Percentiles rank a stretch among this genome's conserved stretches.
Conservation (phyloP, 2,113 vertebrate genomes). For the Percopsis transmontana region DNA sequence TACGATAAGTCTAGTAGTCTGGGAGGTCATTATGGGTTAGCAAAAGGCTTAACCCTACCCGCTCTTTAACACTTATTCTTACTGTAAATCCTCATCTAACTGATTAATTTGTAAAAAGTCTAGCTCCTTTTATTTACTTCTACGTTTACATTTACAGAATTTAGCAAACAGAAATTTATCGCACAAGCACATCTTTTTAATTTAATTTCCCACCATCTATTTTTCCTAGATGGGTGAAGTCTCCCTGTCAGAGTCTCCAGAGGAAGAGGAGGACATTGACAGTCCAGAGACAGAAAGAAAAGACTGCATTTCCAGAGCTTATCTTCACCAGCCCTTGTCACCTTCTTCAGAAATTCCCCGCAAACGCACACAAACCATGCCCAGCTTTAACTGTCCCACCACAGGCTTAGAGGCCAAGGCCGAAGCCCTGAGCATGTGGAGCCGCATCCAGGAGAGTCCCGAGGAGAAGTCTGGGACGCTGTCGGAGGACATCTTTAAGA, state of each 20-base stretch:
- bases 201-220: background rate
- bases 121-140: too few species aligned
- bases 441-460: slow-evolving; percentile 46
- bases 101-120: too few species aligned
- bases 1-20: too few species aligned
- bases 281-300: slow-evolving; percentile 47
- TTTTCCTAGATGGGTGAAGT: slow-evolving; percentile 59
- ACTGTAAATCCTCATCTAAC: too few species aligned
- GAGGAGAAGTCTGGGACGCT: slow-evolving; percentile 82
- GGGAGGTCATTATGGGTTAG: too few species aligned
- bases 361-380: slow-evolving; percentile 93
- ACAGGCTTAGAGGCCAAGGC: slow-evolving; percentile 52
- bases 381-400: slow-evolving; percentile 76
- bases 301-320: slow-evolving; percentile 3
- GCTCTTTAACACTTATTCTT: too few species aligned
- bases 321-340: background rate
- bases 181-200: background rate
- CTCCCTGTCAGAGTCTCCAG: slow-evolving; percentile 72
- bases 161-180: too few species aligned
- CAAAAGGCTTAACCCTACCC: too few species aligned
- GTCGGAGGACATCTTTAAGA: slow-evolving; percentile 87
- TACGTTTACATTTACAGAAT: too few species aligned
- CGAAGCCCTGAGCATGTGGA: slow-evolving; percentile 68
- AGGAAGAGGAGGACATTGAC: slow-evolving; percentile 73
- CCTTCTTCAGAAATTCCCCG: slow-evolving; percentile 71